Base-by-base conservation (phyloP, 2,888 invertebrate species). In the Pomacea canaliculata region DNA sequence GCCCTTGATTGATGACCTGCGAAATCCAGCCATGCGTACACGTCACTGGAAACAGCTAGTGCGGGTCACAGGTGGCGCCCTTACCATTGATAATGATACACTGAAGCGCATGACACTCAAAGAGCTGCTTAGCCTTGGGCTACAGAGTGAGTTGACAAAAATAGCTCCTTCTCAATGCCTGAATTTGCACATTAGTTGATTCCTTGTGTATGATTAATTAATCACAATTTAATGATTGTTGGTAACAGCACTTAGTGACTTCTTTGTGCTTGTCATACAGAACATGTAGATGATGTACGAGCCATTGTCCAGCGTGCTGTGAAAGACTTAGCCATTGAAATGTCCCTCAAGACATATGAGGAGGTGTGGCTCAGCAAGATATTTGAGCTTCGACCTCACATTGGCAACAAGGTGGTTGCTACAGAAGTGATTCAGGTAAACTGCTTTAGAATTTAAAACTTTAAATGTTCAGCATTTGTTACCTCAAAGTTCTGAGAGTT, bases 11-110 rank as follows among this genome's bases (percentile, higher is more conserved):
- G 90, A 90, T 79, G 89, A 91, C 82, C 85, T 91, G 71, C 88
- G 88, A 77, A 90, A 90, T 80, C 88, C 90, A 19, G 90, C 91
- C 18, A 90, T 91, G 90, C 85, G 90, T 75, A 90, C 91, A 0
- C 83, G 91, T 13, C 91, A 91, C 83, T 90, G 90, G 90, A 91
- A 91, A 80, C 90, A 91, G 82, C 82, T 91, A 71, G 89, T 91
- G 8, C 81, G 90, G 9, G 89, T 90, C 27, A 90, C 90, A 9
- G 90, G 90, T n/a, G 79, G 79, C 27, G 88, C 87, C 19, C 82
- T 90, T 63, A 88, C 85, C 37, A 88, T 91, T 18, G 90, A 91
- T 81, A 90, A 89, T 78, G 91, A 91, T 78, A 88, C 89, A 3
- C 83, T 91, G 51, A 90, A 90, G 82, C 84, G 88, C 69, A 90